Conservation (phyloP, 2,888 invertebrate genomes). For the Conistra vaccinii region DNA sequence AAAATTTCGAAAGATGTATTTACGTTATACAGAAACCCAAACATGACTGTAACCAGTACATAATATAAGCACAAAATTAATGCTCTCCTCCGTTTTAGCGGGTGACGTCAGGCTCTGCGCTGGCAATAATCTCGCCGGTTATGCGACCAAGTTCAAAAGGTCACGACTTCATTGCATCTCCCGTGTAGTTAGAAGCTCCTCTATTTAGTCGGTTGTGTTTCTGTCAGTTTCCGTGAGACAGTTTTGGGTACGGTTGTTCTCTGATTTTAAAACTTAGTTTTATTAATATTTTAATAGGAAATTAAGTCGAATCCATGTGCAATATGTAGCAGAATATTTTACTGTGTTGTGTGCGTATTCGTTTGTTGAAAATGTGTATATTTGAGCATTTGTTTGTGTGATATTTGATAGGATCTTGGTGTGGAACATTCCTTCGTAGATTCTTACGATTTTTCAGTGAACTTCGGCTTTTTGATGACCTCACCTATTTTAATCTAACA, state of each 20-base stretch:
- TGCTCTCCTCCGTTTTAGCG: constrained; percentile 51
- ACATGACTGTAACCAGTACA: constrained; percentile 31
- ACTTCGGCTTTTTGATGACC: constrained; percentile 74
- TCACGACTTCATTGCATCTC: constrained; percentile 33
- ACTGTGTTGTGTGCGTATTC: constrained; percentile 73
- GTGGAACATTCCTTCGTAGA: constrained; percentile 57
- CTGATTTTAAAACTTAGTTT: constrained; percentile 58
- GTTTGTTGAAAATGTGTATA: constrained; percentile 25
- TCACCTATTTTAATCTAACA: constrained; percentile 72
- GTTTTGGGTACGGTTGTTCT: constrained; percentile 75
- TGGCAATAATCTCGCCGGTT: constrained; percentile 79
- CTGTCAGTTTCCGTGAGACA: constrained; percentile 78
- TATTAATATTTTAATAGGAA: constrained; percentile 44
- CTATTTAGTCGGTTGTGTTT: constrained; percentile 64
- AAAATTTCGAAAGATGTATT: constrained; percentile 6
- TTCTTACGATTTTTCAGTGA: constrained; percentile 59
- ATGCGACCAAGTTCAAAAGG: constrained; percentile 72
- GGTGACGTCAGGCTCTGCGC: constrained; percentile 83
- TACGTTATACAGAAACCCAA: constrained; percentile 17
- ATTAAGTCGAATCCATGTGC: constrained; percentile 9
- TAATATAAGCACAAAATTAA: constrained; percentile 43
- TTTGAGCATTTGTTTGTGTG: constrained; percentile 25
- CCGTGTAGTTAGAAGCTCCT: constrained; percentile 49
- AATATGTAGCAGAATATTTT: constrained; percentile 46
- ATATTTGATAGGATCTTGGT: constrained; percentile 38